Percentiles rank a stretch among this genome's conserved stretches.
phyloP scores from a whole-genome alignment of 2,113 vertebrate species.

The Catharus bicknelli region DNA sequence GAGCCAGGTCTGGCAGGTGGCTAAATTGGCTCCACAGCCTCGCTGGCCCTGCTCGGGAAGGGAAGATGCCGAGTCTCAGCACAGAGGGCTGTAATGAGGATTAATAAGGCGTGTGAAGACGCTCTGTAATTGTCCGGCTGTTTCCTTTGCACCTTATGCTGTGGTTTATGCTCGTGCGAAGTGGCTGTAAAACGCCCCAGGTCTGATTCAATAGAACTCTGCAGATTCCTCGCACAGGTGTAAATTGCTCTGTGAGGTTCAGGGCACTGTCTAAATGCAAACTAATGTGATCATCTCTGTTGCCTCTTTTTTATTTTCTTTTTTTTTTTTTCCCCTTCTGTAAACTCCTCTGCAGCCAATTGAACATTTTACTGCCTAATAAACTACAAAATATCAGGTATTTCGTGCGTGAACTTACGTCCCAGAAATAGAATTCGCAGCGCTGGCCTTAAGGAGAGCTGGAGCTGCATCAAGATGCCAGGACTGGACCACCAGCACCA shows the following conservation, averaged over 20 bases:
- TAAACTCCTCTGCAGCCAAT: neutral
- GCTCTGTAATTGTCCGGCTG: conserved; percentile 56
- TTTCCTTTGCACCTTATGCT: conserved; percentile 67
- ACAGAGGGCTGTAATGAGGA: conserved; percentile 62
- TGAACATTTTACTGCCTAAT: neutral
- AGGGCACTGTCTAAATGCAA: neutral
- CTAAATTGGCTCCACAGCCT: conserved; percentile 18
- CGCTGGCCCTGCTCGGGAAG: neutral
- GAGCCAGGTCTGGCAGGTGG: conserved; percentile 1
- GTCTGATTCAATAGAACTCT: conserved; percentile 5
- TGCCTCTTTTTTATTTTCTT: neutral
- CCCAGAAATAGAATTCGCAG: neutral
- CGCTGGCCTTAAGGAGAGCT: neutral
- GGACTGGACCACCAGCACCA: neutral
- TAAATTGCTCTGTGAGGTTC: conserved; percentile 49
- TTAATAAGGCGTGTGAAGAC: conserved; percentile 66
- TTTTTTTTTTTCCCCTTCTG: neutral
- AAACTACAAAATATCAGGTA: neutral
- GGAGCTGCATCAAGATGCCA: neutral
- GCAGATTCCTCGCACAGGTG: conserved; percentile 28
- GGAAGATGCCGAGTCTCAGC: conserved; percentile 8
- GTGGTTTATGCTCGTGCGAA: conserved; percentile 50
- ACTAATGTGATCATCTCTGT: neutral
- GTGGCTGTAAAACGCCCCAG: conserved; percentile 56
- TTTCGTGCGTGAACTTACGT: neutral